phyloP scores from a whole-genome alignment of 2,113 vertebrate species.

The Anser brachyrhynchus region DNA sequence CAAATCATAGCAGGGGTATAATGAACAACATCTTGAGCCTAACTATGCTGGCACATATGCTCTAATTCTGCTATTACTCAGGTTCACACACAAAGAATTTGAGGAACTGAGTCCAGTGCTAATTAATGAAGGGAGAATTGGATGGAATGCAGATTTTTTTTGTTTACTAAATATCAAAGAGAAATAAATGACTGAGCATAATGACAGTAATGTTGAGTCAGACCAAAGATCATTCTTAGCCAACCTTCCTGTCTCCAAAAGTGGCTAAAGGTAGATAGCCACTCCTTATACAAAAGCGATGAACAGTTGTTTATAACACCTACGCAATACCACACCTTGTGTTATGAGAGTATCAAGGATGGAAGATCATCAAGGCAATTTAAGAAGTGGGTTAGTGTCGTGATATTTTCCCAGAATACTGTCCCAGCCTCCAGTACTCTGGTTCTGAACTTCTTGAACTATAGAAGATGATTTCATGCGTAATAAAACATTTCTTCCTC shows the following conservation, averaged over 20 bases:
- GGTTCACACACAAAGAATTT: not conserved
- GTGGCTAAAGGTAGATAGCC: not conserved
- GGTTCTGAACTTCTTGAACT: not conserved
- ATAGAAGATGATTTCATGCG: not conserved
- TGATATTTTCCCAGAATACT: constrained; percentile 6
- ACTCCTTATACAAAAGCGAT: not conserved
- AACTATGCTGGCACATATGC: not conserved
- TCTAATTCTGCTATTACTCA: not conserved
- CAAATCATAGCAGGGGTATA: not conserved
- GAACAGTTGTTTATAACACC: not conserved
- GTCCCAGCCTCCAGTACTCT: not conserved
- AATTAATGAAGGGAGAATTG: not conserved
- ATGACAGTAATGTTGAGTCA: not conserved
- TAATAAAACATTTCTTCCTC: not conserved
- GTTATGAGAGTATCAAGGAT: not conserved
- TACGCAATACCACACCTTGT: not conserved
- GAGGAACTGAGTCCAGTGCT: not conserved
- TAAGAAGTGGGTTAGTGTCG: not conserved
- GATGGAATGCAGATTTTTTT: not conserved
- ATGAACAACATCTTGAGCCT: too few relatives aligned
- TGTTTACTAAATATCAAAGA: not conserved
- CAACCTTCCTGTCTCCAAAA: not conserved
- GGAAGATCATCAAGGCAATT: not conserved
- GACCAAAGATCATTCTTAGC: not conserved
- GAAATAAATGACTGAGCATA: not conserved